These are phyloP conservation scores for Cosmorhoe ocellata DNA, from an alignment of 2,888 invertebrate species.

Conservation along the genomic window DNA sequence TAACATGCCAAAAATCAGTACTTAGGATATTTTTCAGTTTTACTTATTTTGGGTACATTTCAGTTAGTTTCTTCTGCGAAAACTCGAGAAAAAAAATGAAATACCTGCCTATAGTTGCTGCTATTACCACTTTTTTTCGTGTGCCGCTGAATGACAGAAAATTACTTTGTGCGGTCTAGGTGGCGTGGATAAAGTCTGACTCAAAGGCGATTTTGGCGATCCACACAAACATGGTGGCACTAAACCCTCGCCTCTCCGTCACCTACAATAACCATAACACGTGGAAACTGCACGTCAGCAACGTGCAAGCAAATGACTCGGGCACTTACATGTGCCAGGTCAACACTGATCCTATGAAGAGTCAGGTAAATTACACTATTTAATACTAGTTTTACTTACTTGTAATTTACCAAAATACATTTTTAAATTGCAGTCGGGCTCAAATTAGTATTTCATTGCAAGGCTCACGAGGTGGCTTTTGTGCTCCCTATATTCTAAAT, in stretches of 20 bases:
- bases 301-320: slow-evolving; percentile 94
- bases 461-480: slow-evolving; percentile 23
- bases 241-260: slow-evolving; percentile 92
- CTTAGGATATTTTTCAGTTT: too few species aligned
- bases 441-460: slow-evolving; percentile 22
- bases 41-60: too few species aligned
- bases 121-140: neutral
- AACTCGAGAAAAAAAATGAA: too few species aligned
- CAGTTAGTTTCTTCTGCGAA: too few species aligned
- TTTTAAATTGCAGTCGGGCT: slow-evolving; percentile 15
- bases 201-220: slow-evolving; percentile 94
- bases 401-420: slow-evolving; percentile 18
- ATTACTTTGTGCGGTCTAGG: too few species aligned
- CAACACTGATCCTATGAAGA: slow-evolving; percentile 95
- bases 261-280: slow-evolving; percentile 96
- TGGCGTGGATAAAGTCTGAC: slow-evolving; percentile 96
- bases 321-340: slow-evolving; percentile 98
- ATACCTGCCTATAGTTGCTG: too few species aligned
- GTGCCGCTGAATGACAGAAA: too few species aligned
- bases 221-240: slow-evolving; percentile 94
- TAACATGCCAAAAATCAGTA: neutral
- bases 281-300: slow-evolving; percentile 95
- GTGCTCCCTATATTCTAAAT: slow-evolving; percentile 23
- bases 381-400: neutral
- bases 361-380: slow-evolving; percentile 83